These are phyloP conservation scores for Drosophila orena DNA, from an alignment of 1,140 invertebrate species.

Conservation along the genomic window DNA sequence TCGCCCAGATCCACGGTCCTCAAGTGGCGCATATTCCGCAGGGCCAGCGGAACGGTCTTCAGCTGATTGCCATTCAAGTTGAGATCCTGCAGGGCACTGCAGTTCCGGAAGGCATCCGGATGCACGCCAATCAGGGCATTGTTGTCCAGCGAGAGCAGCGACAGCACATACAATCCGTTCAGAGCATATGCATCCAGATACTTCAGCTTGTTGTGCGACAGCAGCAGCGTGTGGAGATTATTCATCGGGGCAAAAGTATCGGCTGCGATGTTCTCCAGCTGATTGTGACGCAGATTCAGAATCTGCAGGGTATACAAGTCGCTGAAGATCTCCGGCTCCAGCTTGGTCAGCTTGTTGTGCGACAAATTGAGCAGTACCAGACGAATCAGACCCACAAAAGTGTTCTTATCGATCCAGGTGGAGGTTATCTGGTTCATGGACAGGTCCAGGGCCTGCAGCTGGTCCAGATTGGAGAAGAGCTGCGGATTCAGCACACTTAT, in stretches of 20 bases:
- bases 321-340: constrained; percentile 92
- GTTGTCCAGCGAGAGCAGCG: constrained; percentile 91
- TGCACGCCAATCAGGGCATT: constrained; percentile 91
- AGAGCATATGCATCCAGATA: constrained; percentile 91
- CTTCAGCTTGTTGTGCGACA: constrained; percentile 92
- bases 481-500: constrained; percentile 92
- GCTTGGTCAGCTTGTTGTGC: constrained; percentile 91
- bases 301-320: constrained; percentile 93
- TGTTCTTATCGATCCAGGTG: constrained; percentile 92
- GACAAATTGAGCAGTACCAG: constrained; percentile 94
- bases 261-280: constrained; percentile 91
- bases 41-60: constrained; percentile 91
- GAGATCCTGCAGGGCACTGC: constrained; percentile 93
- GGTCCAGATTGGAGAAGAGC: constrained; percentile 92
- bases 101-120: constrained; percentile 92
- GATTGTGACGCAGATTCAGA: constrained; percentile 92
- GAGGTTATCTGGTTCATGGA: constrained; percentile 94
- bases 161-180: constrained; percentile 92
- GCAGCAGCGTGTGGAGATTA: constrained; percentile 92
- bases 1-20: constrained; percentile 94
- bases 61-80: constrained; percentile 94
- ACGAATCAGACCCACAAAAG: constrained; percentile 94
- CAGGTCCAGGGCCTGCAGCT: constrained; percentile 93
- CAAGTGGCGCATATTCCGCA: constrained; percentile 90
- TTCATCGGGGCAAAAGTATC: constrained; percentile 93